Base-by-base conservation (phyloP, 1,140 invertebrate species). In the Macrocentrus cingulum region DNA sequence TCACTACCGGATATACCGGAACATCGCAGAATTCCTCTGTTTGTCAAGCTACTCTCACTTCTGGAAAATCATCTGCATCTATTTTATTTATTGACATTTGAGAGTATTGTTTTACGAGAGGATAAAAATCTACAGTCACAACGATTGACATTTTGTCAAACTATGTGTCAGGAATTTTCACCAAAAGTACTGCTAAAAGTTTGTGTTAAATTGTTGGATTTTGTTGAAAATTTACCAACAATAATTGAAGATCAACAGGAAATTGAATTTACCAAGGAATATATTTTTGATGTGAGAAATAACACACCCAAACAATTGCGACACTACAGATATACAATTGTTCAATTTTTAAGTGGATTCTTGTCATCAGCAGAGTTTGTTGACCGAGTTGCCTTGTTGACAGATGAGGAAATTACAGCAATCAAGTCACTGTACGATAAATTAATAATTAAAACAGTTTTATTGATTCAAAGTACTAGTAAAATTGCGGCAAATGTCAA, bases 1-100 rank as follows among this genome's bases (percentile, higher is more conserved):
- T 91, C 92, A 1, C 82, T 95, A 16, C 81, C 91, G 1, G 92
- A 97, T 77, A 91, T 98, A 42, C 94, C 95, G 0, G 87, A 91
- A 65, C 95, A 98, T 78, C 83, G 95, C 36, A 80, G 92, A 34
- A 74, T 89, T 22, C 87, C 89, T 0, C 72, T 97, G 0, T 95
- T 95, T 61, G 83, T 82, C 2, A 91, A 93, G 60, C 76, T 97
- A 0, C 74, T 97, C 2, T 79, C 85, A 25, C 87, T 91, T 1
- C 74, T 97, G 1, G 80, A 86, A 23, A 79, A 88, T 25, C 87
- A 91, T 73, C 79, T 97, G 0, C 91, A 92, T 85, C 79, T 88
- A 5, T 91, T 91, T 66, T 77, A 90, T n/a, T 77, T 85, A 39
- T 69, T 92, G 3, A 77, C 88, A 4, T 83, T 91, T 20, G 88